Conservation (phyloP, 2,888 invertebrate species). For the Monochamus alternatus region DNA sequence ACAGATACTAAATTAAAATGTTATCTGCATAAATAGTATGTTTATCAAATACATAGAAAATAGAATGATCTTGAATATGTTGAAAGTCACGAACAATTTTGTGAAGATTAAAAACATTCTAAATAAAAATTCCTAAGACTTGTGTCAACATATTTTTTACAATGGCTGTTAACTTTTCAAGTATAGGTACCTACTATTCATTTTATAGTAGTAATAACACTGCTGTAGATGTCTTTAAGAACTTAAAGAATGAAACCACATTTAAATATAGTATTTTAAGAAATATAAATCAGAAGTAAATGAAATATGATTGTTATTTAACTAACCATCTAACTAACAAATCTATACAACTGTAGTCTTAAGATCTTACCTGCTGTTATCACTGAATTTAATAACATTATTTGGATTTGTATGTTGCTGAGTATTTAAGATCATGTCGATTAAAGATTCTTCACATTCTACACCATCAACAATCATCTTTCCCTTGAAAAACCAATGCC, state of each 20-base stretch:
- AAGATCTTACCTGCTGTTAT: slow-evolving; percentile 88
- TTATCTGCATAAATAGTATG: neutral
- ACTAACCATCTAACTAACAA: no score
- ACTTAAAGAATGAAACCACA: no score
- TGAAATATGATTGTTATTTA: no score
- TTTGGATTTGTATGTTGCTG: slow-evolving; percentile 89
- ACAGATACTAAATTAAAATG: neutral
- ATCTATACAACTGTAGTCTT: no score
- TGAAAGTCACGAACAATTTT: slow-evolving; percentile 1
- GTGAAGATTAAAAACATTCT: neutral
- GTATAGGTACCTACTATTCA: no score
- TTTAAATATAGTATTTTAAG: no score
- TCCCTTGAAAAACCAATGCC: slow-evolving; percentile 99
- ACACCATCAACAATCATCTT: slow-evolving; percentile 88
- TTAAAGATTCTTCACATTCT: slow-evolving; percentile 85
- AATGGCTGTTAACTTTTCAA: neutral
- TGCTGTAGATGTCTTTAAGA: no score
- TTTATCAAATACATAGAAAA: slow-evolving; percentile 1
- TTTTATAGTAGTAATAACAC: no score
- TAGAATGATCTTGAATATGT: slow-evolving; percentile 2
- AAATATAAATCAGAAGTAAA: no score
- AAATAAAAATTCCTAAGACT: neutral
- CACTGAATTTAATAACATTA: slow-evolving; percentile 97
- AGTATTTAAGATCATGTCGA: slow-evolving; percentile 94
- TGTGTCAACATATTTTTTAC: neutral